phyloP scores from a whole-genome alignment of 2,113 vertebrate species.

The Sula dactylatra region DNA sequence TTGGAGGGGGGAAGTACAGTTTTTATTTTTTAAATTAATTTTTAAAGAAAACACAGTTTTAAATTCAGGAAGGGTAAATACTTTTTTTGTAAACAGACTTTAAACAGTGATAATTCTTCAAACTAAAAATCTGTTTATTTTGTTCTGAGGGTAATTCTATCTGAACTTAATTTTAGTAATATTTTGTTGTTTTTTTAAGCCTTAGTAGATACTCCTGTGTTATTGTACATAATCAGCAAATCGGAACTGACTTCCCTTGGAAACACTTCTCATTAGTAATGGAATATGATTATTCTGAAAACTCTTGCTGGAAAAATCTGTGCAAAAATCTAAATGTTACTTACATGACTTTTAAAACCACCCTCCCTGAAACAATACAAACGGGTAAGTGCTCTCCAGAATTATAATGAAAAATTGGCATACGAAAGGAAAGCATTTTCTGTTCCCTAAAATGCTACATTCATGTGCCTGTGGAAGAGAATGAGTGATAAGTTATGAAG shows the following conservation, averaged over 20 bases:
- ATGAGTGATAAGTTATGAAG: background rate
- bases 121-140: background rate
- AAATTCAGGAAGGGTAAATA: background rate
- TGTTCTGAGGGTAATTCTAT: background rate
- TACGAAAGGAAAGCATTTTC: background rate
- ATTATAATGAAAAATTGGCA: background rate
- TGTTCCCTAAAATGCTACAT: background rate
- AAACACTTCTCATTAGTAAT: slow-evolving; percentile 82
- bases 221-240: slow-evolving; percentile 79
- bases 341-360: slow-evolving; percentile 79
- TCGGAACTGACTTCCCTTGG: slow-evolving; percentile 90
- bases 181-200: slow-evolving; percentile 53
- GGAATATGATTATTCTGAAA: slow-evolving; percentile 83
- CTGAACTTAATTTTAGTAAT: background rate
- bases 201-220: slow-evolving; percentile 73
- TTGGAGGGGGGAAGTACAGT: background rate
- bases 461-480: background rate
- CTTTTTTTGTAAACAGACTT: background rate
- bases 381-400: slow-evolving; percentile 61
- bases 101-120: background rate
- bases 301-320: slow-evolving; percentile 79
- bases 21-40: background rate
- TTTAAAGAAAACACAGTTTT: background rate
- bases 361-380: slow-evolving; percentile 54
- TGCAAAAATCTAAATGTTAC: slow-evolving; percentile 78